These are phyloP conservation scores for Scalopus aquaticus DNA, from an alignment of 2,113 vertebrate species.

Conservation along the genomic window DNA sequence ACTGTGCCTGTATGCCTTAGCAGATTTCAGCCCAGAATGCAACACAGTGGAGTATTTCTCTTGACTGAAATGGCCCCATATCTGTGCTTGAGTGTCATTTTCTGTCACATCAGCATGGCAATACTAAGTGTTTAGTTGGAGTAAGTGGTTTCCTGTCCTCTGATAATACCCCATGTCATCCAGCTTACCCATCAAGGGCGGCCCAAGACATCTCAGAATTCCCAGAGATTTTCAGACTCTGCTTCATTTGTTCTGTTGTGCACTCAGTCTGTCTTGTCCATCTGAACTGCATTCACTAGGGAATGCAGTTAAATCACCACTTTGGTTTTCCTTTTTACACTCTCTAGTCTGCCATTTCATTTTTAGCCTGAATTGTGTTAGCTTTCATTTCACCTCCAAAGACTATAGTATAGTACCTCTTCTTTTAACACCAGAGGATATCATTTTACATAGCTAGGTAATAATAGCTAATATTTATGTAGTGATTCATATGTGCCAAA, in stretches of 20 bases:
- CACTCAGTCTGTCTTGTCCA: conserved; percentile 84
- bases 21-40: conserved; percentile 72
- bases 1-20: conserved; percentile 65
- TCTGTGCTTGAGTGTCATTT: conserved; percentile 93
- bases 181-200: conserved; percentile 88
- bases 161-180: conserved; percentile 91
- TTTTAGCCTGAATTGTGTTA: conserved; percentile 66
- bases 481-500: neutral
- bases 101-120: conserved; percentile 91
- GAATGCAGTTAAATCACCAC: conserved; percentile 80
- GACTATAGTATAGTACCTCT: neutral
- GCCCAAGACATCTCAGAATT: conserved; percentile 85
- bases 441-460: conserved; percentile 17
- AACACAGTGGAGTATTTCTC: conserved; percentile 88
- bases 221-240: conserved; percentile 88
- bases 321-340: conserved; percentile 67
- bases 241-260: conserved; percentile 83
- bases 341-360: conserved; percentile 68
- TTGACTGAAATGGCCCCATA: conserved; percentile 88
- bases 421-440: neutral
- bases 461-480: neutral
- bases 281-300: conserved; percentile 83
- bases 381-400: conserved; percentile 52
- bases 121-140: conserved; percentile 93
- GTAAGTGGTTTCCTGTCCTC: conserved; percentile 92